Evolutionary conservation across 2,888 invertebrate genomes (phyloP).

Genomic region (Conchocele bisecta): DNA sequence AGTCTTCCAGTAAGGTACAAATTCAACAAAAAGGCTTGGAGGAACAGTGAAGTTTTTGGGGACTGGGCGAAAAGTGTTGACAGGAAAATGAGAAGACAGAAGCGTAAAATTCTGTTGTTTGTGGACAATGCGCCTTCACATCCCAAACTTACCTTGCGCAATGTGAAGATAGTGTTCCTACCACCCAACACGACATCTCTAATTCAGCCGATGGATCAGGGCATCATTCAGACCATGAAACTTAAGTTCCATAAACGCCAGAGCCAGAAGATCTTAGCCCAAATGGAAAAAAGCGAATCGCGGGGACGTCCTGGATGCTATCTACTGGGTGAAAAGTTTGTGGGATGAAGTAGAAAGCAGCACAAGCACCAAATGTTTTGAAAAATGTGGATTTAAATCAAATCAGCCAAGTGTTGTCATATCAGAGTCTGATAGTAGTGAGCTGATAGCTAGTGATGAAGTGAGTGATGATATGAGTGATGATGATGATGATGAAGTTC

Average conservation of each 20-base stretch:
- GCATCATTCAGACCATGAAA: conserved; percentile 43
- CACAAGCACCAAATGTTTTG: conserved; percentile 37
- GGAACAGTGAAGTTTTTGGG: conserved; percentile 31
- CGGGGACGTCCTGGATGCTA: conserved; percentile 24
- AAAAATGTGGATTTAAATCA: conserved; percentile 16
- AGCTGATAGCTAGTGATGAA: neutral
- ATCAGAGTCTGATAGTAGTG: no score
- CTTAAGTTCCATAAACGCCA: conserved; percentile 33
- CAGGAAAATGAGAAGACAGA: conserved; percentile 17
- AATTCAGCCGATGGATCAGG: conserved; percentile 40
- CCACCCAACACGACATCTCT: conserved; percentile 41
- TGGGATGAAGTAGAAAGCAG: conserved; percentile 31
- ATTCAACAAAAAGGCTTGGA: conserved; percentile 51
- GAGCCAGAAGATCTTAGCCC: conserved; percentile 10
- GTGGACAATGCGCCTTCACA: conserved; percentile 42
- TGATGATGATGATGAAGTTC: conserved; percentile 1
- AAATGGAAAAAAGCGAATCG: conserved; percentile 24
- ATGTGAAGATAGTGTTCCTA: conserved; percentile 39
- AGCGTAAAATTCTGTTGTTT: conserved; percentile 32
- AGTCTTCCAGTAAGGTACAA: conserved; percentile 42
- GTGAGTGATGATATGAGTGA: neutral
- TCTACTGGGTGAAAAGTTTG: conserved; percentile 30
- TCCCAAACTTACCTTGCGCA: conserved; percentile 21
- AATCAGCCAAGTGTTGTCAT: no score
- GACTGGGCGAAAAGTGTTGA: conserved; percentile 34